These are phyloP conservation scores for Ptilonorhynchus violaceus DNA, from an alignment of 2,113 vertebrate genomes.

Conservation along the genomic window DNA sequence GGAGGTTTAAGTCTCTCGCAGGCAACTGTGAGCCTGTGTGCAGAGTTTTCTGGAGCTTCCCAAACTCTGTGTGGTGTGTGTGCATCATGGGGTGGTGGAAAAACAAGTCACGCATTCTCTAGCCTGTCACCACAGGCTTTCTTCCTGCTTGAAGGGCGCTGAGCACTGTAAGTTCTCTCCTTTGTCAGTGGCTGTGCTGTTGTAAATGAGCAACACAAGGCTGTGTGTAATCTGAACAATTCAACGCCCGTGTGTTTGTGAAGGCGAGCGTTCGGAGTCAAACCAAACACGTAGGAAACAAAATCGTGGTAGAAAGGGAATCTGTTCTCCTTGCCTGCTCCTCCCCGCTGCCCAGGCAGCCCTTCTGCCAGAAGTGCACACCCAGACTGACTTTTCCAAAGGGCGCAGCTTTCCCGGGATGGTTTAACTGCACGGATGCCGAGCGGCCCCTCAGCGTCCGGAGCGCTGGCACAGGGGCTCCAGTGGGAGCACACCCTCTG, in stretches of 20 bases:
- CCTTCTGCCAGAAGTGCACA: background rate
- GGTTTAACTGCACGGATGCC: background rate
- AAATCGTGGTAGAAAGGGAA: background rate
- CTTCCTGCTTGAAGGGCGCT: background rate
- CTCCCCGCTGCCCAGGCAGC: background rate
- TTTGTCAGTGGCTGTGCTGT: background rate
- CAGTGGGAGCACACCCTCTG: background rate
- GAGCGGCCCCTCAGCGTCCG: rapidly evolving
- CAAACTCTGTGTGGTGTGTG: rapidly evolving
- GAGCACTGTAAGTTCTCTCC: background rate
- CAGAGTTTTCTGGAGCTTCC: background rate
- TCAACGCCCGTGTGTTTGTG: background rate
- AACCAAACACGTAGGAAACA: background rate
- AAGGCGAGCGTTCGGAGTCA: rapidly evolving
- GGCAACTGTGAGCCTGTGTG: background rate
- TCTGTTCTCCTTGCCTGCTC: background rate
- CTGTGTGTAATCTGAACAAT: background rate
- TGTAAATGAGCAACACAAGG: background rate
- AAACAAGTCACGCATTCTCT: background rate
- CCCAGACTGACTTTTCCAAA: background rate
- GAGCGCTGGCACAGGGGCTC: background rate
- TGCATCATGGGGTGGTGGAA: background rate
- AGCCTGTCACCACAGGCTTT: background rate
- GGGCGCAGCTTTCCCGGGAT: background rate
- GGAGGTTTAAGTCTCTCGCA: background rate